phyloP scores from a whole-genome alignment of 2,113 vertebrate species.

The Echinops telfairi region DNA sequence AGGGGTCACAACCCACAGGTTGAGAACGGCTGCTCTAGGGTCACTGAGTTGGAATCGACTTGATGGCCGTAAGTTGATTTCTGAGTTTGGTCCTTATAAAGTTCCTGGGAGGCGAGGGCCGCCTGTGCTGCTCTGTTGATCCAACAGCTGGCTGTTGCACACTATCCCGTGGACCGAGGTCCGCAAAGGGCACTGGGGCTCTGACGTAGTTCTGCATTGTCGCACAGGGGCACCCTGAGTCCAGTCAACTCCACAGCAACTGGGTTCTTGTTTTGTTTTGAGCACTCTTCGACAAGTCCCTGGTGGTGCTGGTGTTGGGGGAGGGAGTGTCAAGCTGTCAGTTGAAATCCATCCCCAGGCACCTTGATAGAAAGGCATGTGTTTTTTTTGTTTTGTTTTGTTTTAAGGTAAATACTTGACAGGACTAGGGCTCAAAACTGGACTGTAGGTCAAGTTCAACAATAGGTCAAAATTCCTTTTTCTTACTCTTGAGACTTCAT shows the following conservation, averaged over 20 bases:
- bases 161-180: not conserved
- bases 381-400: too few species aligned
- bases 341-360: not conserved
- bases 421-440: too few species aligned
- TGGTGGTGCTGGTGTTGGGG: not conserved
- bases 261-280: not conserved
- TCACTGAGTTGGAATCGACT: too few species aligned
- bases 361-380: not conserved
- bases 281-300: not conserved
- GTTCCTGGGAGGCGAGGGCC: too few species aligned
- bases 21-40: too few species aligned
- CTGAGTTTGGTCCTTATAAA: too few species aligned
- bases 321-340: not conserved
- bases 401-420: too few species aligned
- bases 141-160: not conserved
- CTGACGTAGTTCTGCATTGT: not conserved
- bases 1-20: too few species aligned
- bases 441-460: too few species aligned
- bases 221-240: not conserved
- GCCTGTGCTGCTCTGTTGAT: not conserved
- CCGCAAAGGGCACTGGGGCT: not conserved
- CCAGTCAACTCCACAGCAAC: not conserved
- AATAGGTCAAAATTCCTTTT: too few species aligned
- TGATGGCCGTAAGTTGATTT: too few species aligned
- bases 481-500: too few species aligned